These are phyloP conservation scores for Pandion haliaetus DNA, from an alignment of 2,113 vertebrate species.

Conservation along the genomic window DNA sequence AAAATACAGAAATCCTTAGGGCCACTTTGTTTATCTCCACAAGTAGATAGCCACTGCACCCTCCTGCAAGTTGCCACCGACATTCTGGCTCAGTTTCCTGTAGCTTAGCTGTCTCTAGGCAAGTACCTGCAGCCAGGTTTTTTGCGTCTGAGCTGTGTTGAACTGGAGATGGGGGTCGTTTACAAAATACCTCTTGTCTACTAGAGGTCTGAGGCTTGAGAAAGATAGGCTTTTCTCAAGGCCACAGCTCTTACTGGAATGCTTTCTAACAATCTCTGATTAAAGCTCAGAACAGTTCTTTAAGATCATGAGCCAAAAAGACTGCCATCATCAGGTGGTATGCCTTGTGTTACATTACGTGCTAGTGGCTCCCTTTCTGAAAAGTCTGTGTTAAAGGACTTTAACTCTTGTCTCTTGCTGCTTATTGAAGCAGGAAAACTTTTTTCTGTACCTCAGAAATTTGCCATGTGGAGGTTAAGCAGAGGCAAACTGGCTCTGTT, in stretches of 20 bases:
- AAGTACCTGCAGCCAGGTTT: no score
- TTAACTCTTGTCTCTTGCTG: not conserved
- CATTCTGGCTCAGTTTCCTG: no score
- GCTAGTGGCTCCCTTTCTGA: not conserved
- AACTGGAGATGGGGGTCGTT: not conserved
- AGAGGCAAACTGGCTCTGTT: not conserved
- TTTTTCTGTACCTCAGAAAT: not conserved
- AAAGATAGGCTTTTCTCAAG: not conserved
- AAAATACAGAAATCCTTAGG: not conserved
- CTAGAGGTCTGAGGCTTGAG: not conserved
- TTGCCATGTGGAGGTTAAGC: not conserved
- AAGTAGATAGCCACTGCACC: accelerated
- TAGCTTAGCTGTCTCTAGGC: accelerated
- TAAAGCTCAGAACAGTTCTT: not conserved
- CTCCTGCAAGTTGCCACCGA: not conserved
- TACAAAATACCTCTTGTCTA: not conserved
- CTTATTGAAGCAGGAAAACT: not conserved
- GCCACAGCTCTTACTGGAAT: not conserved
- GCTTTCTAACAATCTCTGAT: not conserved
- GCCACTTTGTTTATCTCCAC: not conserved
- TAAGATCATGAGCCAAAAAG: not conserved
- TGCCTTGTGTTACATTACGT: not conserved
- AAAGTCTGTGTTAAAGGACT: not conserved
- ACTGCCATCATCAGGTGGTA: not conserved
- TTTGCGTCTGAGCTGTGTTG: not conserved